Evolutionary conservation across 2,797 vertebrate genomes (phyloP).

Genomic region (Valencia hispanica): DNA sequence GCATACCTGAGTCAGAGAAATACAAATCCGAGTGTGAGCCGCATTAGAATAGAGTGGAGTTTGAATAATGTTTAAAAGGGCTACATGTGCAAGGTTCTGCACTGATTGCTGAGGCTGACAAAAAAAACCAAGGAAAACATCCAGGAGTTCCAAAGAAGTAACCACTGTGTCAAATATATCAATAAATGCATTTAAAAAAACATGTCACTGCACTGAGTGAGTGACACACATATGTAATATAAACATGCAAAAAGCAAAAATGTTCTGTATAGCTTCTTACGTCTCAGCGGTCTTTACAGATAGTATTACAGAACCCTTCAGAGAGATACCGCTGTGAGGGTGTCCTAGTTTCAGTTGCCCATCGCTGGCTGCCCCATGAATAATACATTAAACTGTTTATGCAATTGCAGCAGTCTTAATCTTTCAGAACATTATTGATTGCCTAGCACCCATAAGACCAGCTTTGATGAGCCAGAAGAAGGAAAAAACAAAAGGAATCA

Average conservation of each 20-base stretch:
- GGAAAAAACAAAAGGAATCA: conserved; percentile 25
- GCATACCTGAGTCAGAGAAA: conserved; percentile 81
- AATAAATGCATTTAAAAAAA: conserved; percentile 30
- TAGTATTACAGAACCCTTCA: conserved; percentile 66
- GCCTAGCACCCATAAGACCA: conserved; percentile 39
- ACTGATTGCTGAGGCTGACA: conserved; percentile 18
- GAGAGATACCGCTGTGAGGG: conserved; percentile 62
- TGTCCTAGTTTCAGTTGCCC: conserved; percentile 75
- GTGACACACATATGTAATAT: conserved; percentile 57
- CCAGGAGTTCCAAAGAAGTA: conserved; percentile 12
- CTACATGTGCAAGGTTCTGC: not conserved
- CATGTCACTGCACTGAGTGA: conserved; percentile 12
- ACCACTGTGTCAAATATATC: not conserved
- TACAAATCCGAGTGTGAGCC: conserved; percentile 10
- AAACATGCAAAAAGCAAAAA: conserved; percentile 51
- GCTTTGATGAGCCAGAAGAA: conserved; percentile 39
- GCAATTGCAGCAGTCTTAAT: conserved; percentile 68
- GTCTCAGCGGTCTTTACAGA: conserved; percentile 66
- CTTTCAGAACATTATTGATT: conserved; percentile 72
- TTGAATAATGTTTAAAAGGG: conserved; percentile 4
- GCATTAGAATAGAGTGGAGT: not conserved
- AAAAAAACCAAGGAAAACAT: conserved; percentile 17
- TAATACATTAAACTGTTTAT: conserved; percentile 78
- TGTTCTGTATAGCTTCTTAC: conserved; percentile 36
- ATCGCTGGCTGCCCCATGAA: conserved; percentile 67